Conservation (phyloP, 2,888 invertebrate genomes). For the Lasiommata megera region DNA sequence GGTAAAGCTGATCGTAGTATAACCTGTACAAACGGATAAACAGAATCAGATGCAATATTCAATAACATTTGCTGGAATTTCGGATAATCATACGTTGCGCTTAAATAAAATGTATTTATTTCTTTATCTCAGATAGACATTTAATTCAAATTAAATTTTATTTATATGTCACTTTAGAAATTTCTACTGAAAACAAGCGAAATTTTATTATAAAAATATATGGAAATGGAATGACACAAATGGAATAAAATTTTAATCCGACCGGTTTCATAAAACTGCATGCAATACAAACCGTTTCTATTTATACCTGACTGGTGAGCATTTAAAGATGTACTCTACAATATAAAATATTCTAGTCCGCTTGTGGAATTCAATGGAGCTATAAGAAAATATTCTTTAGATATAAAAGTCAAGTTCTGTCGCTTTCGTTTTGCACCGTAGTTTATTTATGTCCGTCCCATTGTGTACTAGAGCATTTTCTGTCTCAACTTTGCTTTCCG, state of each 20-base stretch:
- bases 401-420: conserved; percentile 19
- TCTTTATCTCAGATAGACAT: too few species aligned
- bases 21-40: too few species aligned
- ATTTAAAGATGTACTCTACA: neutral
- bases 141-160: too few species aligned
- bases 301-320: conserved; percentile 1
- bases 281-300: neutral
- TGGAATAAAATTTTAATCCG: neutral
- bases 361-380: conserved; percentile 10
- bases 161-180: too few species aligned
- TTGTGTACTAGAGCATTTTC: conserved; percentile 17
- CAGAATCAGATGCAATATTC: too few species aligned
- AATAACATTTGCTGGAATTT: too few species aligned
- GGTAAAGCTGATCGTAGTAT: too few species aligned
- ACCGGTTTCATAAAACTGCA: neutral
- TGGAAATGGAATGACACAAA: too few species aligned
- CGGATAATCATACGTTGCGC: too few species aligned
- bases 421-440: conserved; percentile 18
- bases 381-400: conserved; percentile 13
- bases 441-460: conserved; percentile 15
- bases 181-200: too few species aligned
- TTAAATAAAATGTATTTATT: too few species aligned
- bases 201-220: too few species aligned
- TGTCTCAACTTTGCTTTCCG: conserved; percentile 6
- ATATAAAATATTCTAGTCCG: conserved; percentile 14